phyloP scores from a whole-genome alignment of 1,140 invertebrate species.

The Calephelis nemesis region DNA sequence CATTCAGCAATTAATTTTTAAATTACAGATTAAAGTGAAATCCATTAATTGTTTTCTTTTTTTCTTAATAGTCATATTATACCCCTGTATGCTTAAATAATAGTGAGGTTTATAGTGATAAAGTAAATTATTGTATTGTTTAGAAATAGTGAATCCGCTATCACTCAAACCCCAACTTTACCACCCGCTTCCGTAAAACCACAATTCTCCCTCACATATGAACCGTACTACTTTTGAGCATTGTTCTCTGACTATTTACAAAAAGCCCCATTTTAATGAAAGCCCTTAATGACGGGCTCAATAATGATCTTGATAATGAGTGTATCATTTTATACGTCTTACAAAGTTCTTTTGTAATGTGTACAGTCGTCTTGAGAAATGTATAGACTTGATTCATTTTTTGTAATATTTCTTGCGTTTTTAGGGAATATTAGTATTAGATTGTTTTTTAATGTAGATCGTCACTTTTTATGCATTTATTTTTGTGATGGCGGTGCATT shows the following conservation, averaged over 20 bases:
- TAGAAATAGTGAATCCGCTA: neutral
- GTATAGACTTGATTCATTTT: neutral
- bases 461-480: no score
- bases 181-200: conserved; percentile 5
- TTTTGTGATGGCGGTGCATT: no score
- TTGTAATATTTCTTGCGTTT: no score
- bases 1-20: no score
- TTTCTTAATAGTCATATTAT: no score
- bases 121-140: no score
- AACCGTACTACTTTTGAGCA: conserved; percentile 27
- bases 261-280: conserved; percentile 30
- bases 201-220: conserved; percentile 22
- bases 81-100: no score
- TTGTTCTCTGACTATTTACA: conserved; percentile 27
- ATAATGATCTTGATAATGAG: conserved; percentile 30
- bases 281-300: conserved; percentile 27
- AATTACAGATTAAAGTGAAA: no score
- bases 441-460: no score
- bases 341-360: conserved; percentile 10
- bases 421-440: no score
- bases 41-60: no score
- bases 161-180: neutral
- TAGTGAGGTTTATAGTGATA: no score
- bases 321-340: conserved; percentile 24
- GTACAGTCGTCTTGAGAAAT: neutral